Evolutionary conservation across 2,888 invertebrate species (phyloP).

Genomic region (Liodrosophila aerea): DNA sequence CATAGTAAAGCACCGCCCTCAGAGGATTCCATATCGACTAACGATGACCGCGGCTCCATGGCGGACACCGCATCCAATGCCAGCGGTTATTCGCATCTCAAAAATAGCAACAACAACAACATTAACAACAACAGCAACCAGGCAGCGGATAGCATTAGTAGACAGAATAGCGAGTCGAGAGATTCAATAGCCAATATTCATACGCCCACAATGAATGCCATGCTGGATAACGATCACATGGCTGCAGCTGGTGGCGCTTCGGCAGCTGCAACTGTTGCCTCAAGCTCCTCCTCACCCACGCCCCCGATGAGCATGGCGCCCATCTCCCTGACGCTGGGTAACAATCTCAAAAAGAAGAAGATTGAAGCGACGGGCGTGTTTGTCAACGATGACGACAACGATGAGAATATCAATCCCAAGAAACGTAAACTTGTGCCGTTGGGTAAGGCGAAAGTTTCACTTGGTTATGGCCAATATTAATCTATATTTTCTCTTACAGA

Average conservation of each 20-base stretch:
- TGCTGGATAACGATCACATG: constrained; percentile 41
- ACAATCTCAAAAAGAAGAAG: constrained; percentile 85
- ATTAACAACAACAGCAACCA: constrained; percentile 41
- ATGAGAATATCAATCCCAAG: constrained; percentile 84
- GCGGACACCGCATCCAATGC: constrained; percentile 88
- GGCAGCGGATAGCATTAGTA: constrained; percentile 44
- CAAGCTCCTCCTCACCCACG: constrained; percentile 63
- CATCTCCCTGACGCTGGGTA: constrained; percentile 83
- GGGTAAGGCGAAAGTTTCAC: constrained; percentile 83
- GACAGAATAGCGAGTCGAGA: constrained; percentile 79
- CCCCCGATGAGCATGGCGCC: constrained; percentile 80
- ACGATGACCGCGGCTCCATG: constrained; percentile 86
- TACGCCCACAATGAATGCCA: constrained; percentile 52
- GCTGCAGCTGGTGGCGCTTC: constrained; percentile 6
- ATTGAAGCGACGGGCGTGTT: constrained; percentile 92
- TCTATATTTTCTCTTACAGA: constrained; percentile 53
- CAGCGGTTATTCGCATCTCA: constrained; percentile 64
- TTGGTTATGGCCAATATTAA: neutral
- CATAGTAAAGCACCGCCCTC: constrained; percentile 52
- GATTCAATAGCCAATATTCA: constrained; percentile 69
- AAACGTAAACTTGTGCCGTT: constrained; percentile 91
- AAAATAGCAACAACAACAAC: constrained; percentile 53
- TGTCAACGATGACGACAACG: constrained; percentile 91
- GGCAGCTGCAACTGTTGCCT: constrained; percentile 11
- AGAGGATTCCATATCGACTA: constrained; percentile 72